Base-by-base conservation (phyloP, 2,888 invertebrate species). In the Morinoia aosen region DNA sequence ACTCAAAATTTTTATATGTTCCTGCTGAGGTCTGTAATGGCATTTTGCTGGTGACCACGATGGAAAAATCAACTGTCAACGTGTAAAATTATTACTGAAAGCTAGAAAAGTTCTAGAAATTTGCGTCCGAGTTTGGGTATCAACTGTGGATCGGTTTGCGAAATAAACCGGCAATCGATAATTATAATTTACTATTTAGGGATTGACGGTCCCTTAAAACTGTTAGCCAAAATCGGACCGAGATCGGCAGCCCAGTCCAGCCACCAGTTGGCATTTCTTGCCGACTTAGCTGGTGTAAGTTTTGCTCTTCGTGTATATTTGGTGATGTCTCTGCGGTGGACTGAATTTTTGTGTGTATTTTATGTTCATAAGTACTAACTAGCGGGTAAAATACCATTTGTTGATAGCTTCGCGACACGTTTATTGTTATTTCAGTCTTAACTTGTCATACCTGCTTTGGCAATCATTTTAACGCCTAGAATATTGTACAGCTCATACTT, bases 231-330 rank as follows among this genome's bases (percentile, higher is more conserved):
- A 76, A 2, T 16, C 19, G 76, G 25, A 33, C 76, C 19, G 2
- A 76, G 76, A 2, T 76, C 76, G 76, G 33, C 76, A 19, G 8
- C 25, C 33, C 8, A 76, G 76, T 33, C 33, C 8, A 33, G 25
- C 76, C 61, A 16, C 76, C 61, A 16, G 61, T 61, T 19, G 14
- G 19, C 61, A 16, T 10, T 61, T 61, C 76, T 76, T 76, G 76
- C 25, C 25, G 33, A 76, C 76, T 90, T 90, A 90, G n/a, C 90
- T 40, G 93, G 11, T 93, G 93, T 93, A 93, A 57, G 76, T 93
- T 93, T 93, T 93, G 48, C 58, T 93, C n/a, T 57, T 93, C 48
- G 93, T 93, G 57, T 93, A 93, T 93, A 93, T 93, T 57, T 39
- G 57, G 56, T 93, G 33, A 93, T 48, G 57, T 57, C 14, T 33